Base-by-base conservation (phyloP, 1,140 invertebrate species). In the Drosophila repletoides region DNA sequence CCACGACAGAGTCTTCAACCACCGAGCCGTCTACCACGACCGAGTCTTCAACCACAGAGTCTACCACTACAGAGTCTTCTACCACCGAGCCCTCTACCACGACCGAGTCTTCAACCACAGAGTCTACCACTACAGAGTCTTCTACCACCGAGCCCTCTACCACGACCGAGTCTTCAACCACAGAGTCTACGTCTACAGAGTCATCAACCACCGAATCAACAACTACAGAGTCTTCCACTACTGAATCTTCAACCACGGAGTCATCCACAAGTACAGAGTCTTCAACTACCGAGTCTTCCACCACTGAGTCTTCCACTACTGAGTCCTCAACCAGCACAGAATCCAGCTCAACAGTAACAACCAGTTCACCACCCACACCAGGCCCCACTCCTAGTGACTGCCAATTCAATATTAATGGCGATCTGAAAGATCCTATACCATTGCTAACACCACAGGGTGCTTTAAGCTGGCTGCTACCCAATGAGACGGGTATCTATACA, bases 341-440 rank as follows among this genome's bases (percentile, higher is more conserved):
- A 1, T 17, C 61, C 9, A 56, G 17, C 7, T 56, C 60, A 1
- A 36, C 34, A 0, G 12, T 12, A 14, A 33, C 46, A 14, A 49
- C 48, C 14, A 19, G 26, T 28, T 2, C 43, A 0, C 31, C 61
- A 5, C 9, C 22, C 43, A 61, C 38, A 9, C 24, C 69, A 12
- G 40, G 7, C 14, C 68, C 74, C 4, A 34, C 6, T 9, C 58
- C 12, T 2, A 73, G 53, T 4, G 52, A 73, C 9, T 89, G 88
- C 14, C 55, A 52, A 12, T 89, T 89, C 12, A 77, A 19, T 7
- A 41, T 74, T 0, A 88, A 79, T 38, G 80, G 73, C 0, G 84
- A 66, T 45, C 53, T 89, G 0, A 79, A 46, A 3, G 74, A 89
- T 65, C 88, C 88, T 3, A 72, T 77, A 10, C 88, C 88, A 2